phyloP scores from a whole-genome alignment of 2,797 vertebrate species.

The Passerculus sandwichensis region DNA sequence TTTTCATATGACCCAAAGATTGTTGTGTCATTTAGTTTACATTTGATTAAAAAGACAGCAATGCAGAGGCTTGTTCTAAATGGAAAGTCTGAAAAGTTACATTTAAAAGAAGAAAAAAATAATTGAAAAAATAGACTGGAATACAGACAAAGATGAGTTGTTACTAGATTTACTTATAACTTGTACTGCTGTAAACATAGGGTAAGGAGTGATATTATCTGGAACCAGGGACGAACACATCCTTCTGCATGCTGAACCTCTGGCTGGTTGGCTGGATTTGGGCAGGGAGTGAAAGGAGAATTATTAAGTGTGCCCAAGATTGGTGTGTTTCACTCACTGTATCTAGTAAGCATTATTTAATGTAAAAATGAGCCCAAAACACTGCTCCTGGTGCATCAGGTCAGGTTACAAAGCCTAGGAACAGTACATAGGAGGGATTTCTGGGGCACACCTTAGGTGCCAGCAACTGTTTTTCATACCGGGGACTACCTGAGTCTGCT shows the following conservation, averaged over 20 bases:
- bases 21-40: not conserved
- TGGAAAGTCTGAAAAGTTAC: not conserved
- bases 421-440: not conserved
- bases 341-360: not conserved
- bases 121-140: not conserved
- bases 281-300: not conserved
- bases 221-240: rapidly evolving
- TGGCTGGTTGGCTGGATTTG: not conserved
- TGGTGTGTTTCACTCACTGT: not conserved
- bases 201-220: not conserved
- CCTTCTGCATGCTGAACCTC: not conserved
- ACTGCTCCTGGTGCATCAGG: rapidly evolving
- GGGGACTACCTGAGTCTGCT: not conserved
- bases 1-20: not conserved
- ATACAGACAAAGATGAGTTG: not conserved
- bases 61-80: not conserved
- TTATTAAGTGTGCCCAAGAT: not conserved
- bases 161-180: not conserved
- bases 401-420: not conserved
- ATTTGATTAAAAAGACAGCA: not conserved
- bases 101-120: not conserved
- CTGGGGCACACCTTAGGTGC: not conserved
- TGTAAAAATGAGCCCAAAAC: not conserved
- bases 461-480: not conserved
- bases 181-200: not conserved